Percentiles rank a stretch among this genome's conserved stretches.
Conservation (phyloP, 2,888 invertebrate species). For the Drosophila nr. medialis region DNA sequence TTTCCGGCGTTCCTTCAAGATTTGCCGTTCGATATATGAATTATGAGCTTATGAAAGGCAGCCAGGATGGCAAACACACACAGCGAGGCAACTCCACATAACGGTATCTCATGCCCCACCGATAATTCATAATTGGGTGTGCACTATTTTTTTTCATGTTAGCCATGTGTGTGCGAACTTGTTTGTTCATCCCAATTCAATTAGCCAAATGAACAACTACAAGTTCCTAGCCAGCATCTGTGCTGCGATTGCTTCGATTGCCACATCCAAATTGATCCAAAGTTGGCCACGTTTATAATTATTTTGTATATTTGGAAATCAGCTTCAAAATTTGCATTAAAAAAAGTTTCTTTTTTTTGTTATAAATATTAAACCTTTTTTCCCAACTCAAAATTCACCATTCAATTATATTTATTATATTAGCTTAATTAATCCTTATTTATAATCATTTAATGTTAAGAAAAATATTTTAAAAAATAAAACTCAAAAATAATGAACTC, state of each 20-base stretch:
- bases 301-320: background rate
- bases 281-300: background rate
- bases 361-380: too few relatives aligned
- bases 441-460: too few relatives aligned
- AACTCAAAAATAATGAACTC: too few relatives aligned
- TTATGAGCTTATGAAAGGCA: conserved; percentile 59
- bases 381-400: too few relatives aligned
- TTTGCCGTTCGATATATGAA: conserved; percentile 75
- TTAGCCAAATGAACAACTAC: conserved; percentile 62
- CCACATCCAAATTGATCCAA: background rate
- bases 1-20: conserved; percentile 76
- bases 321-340: background rate
- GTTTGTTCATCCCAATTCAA: conserved; percentile 72
- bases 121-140: conserved; percentile 61
- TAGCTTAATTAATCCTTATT: too few relatives aligned
- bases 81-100: conserved; percentile 16
- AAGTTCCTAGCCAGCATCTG: background rate
- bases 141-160: conserved; percentile 10
- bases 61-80: conserved; percentile 22
- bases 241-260: background rate
- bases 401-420: too few relatives aligned
- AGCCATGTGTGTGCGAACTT: conserved; percentile 24
- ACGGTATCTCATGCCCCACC: conserved; percentile 52
- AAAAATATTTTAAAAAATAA: too few relatives aligned
- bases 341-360: background rate